Base-by-base conservation (phyloP, 2,888 invertebrate species). In the Macrophya alboannulata region DNA sequence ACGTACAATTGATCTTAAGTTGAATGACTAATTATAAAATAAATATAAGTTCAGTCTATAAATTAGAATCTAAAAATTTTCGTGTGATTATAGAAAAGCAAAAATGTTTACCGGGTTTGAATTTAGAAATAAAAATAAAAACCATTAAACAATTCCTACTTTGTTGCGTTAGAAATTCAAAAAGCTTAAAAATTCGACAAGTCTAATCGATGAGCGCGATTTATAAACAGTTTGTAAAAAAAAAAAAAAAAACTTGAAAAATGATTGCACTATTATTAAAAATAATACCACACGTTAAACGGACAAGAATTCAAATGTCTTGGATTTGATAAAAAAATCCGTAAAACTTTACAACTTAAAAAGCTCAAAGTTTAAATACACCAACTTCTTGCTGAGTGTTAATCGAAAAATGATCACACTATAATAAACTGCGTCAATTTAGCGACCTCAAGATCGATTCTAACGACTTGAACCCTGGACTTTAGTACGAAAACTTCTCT, bases 401-500 rank as follows among this genome's bases (percentile, higher is more conserved):
- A 8, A 17, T 17, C 55, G 6, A 31, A 62, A 68, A 68, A 68
- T 68, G 6, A 68, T 74, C 45, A 74, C 21, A 45, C 74, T 9
- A 74, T 74, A 15, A 74, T 45, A 25, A 43, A 40, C 25, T 81
- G 40, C 40, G 81, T 81, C 12, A 83, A 71, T 71, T 83, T 83
- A 31, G 83, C 83, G 17, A 83, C 51, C 45, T 83, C 88, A 6
- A 86, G 86, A 81, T 93, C 91, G 86, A 93, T 88, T 86, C 91
- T 91, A 77, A 93, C 91, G 71, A 93, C 90, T 89, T 92, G 92
- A 84, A 93, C 89, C 88, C 91, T 92, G 1, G 93, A 93, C 45
- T 89, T 90, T 40, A 93, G 85, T 9, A 88, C 77, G 17, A 40
- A 87, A 82, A 72, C 21, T 48, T 68, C 40, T 62, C 25, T 15